Evolutionary conservation across 1,140 invertebrate species (phyloP), one percentile per base, ranked within the genome.

Genomic region (Habropoda laboriosa): DNA sequence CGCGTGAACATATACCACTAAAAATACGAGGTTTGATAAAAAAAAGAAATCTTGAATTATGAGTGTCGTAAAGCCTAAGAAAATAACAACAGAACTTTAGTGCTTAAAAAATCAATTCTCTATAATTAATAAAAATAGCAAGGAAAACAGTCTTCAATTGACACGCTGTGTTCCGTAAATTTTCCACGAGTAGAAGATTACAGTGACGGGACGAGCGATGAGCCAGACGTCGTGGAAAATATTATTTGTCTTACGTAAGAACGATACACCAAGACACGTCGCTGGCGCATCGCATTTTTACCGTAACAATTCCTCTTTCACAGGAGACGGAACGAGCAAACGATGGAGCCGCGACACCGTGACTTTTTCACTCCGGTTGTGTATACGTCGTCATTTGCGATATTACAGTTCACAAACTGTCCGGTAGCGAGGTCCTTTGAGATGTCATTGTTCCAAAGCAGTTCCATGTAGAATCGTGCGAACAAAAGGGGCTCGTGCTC

Each of bases 361-460:
- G 53, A 60, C 66, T 78, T 55, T 78, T 71, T 78, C 45, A 58
- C 7, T 35, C 8, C 13, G 6, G n/a, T n/a, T n/a, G n/a, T n/a
- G 67, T 38, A 40, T 30, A 27, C 55, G 61, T 78, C 75, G 75
- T 78, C 75, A 78, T 78, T 78, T 71, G 75, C 75, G 75, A 78
- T 78, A 78, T 78, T 78, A 60, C 75, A 71, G 75, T 78, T 78
- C 75, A 16, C 75, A 77, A 77, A 77, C 66, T 77, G 74, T 77
- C 74, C 67, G 75, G 66, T 27, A 71, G 42, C 53, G 7, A 40
- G 75, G 42, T 68, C 75, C 75, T 78, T 78, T 78, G 75, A 78
- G 75, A 78, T 78, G 75, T 78, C 75, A 78, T 78, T 78, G 75
- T 78, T 78, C 35, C 55, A 49, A 71, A 71, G 55, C 67, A 78